phyloP scores from a whole-genome alignment of 2,113 vertebrate species.

The Oreochromis niloticus region DNA sequence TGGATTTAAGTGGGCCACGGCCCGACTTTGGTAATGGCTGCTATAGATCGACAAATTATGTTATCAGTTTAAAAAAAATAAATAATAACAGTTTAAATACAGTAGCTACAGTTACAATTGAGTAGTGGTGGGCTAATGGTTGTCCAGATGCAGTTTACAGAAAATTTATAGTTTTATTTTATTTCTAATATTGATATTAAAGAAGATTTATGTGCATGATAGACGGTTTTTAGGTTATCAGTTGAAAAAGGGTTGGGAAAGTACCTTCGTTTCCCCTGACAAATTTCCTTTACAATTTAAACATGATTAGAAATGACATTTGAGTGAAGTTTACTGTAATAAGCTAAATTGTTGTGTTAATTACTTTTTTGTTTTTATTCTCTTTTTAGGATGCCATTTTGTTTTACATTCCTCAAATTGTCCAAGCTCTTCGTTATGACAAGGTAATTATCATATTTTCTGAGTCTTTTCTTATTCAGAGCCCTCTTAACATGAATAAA shows the following conservation, averaged over 20 bases:
- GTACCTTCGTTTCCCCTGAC: background rate
- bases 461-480: background rate
- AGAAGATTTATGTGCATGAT: background rate
- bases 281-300: background rate
- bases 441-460: constrained; percentile 75
- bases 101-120: background rate
- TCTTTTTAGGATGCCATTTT: constrained; percentile 87
- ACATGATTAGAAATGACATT: background rate
- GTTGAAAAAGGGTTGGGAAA: background rate
- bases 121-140: background rate
- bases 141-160: background rate
- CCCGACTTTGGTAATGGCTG: background rate
- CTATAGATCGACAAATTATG: background rate
- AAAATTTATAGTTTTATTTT: background rate
- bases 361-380: background rate
- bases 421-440: constrained; percentile 93
- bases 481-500: background rate
- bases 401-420: constrained; percentile 98
- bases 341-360: background rate
- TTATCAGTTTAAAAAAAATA: background rate
- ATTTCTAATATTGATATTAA: background rate
- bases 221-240: background rate
- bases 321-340: background rate
- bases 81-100: background rate
- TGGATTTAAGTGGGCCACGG: background rate